Evolutionary conservation across 2,888 invertebrate genomes (phyloP).

Genomic region (Sarcophaga variegata): DNA sequence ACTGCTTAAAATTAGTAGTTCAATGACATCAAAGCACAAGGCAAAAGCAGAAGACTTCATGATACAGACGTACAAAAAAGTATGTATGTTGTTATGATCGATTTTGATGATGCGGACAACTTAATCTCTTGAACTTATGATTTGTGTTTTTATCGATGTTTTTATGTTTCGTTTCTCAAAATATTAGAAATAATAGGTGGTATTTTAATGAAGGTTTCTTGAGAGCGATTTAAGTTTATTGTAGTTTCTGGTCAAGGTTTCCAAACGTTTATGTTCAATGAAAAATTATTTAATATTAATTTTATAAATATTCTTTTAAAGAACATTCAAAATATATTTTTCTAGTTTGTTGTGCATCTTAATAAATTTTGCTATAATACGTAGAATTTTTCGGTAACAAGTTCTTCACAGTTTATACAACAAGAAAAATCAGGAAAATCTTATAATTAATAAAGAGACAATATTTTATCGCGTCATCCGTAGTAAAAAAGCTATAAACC

Average conservation of each 20-base stretch:
- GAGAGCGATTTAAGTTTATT: constrained; percentile 9
- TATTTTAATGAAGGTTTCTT: constrained; percentile 20
- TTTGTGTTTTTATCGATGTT: constrained; percentile 12
- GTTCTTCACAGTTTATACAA: too few species aligned
- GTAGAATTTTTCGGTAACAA: too few species aligned
- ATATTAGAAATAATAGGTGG: constrained; percentile 3
- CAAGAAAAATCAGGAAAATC: too few species aligned
- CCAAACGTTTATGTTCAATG: constrained; percentile 1
- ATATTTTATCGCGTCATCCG: too few species aligned
- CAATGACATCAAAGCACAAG: constrained; percentile 1
- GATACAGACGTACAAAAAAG: not conserved
- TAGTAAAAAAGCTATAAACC: too few species aligned
- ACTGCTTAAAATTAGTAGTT: constrained; percentile 11
- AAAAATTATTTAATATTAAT: not conserved
- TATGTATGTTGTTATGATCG: not conserved
- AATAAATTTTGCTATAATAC: too few species aligned
- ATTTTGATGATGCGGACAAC: not conserved
- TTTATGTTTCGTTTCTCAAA: constrained; percentile 9
- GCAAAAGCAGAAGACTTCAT: not conserved
- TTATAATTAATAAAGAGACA: too few species aligned
- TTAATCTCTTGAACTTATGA: constrained; percentile 19
- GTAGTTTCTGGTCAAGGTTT: constrained; percentile 28
- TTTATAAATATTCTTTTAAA: not conserved
- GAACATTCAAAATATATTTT: not conserved
- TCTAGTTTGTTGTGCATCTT: not conserved